A percentile compares a stretch with the other conserved stretches of the same genome.
phyloP scores from a whole-genome alignment of 1,140 invertebrate genomes.

The Adelges cooleyi region DNA sequence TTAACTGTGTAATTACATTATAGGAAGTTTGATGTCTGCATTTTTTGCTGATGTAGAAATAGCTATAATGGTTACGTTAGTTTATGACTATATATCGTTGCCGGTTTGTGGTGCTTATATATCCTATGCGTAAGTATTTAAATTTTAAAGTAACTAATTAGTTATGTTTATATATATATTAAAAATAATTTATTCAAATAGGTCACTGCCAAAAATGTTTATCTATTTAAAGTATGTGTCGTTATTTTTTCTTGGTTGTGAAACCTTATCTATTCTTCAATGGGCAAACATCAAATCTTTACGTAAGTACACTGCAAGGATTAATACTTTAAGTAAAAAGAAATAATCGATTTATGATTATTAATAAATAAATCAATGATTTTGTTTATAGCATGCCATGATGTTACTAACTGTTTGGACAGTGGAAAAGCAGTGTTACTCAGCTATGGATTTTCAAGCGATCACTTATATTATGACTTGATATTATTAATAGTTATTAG shows the following conservation, averaged over 20 bases:
- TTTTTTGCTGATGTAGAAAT: slow-evolving; percentile 50
- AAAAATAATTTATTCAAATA: slow-evolving; percentile 17
- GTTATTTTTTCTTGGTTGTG: slow-evolving; percentile 55
- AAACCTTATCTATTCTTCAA: slow-evolving; percentile 53
- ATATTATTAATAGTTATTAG: neutral
- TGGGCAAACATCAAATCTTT: slow-evolving; percentile 51
- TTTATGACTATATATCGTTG: slow-evolving; percentile 49
- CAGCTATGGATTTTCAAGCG: slow-evolving; percentile 2
- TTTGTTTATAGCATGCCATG: neutral
- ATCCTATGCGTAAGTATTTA: slow-evolving; percentile 42
- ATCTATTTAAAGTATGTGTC: slow-evolving; percentile 49
- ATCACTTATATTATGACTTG: neutral
- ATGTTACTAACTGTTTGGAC: slow-evolving; percentile 4
- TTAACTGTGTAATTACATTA: neutral
- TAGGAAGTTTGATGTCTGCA: slow-evolving; percentile 51
- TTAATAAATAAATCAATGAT: too few relatives aligned
- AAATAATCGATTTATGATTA: too few relatives aligned
- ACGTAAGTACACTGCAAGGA: slow-evolving; percentile 37
- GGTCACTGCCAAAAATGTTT: slow-evolving; percentile 41
- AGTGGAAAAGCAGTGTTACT: slow-evolving; percentile 5
- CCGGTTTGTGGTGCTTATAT: slow-evolving; percentile 52
- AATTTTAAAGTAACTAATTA: neutral
- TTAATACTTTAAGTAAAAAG: neutral
- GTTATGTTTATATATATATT: neutral
- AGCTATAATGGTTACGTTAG: slow-evolving; percentile 48